phyloP scores from a whole-genome alignment of 2,888 invertebrate genomes.

The Hemicrepidius hirtus region DNA sequence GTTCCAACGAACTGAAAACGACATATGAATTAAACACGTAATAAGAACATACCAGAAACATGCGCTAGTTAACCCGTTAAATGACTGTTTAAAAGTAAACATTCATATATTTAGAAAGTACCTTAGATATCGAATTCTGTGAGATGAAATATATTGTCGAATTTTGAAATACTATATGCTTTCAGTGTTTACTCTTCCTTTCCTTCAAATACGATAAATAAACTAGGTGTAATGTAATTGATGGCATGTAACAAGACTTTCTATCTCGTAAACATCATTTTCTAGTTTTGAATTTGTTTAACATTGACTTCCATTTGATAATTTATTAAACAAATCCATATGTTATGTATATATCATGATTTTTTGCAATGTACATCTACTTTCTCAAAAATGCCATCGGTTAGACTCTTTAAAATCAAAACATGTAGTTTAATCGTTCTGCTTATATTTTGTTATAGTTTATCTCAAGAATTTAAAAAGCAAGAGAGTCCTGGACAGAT shows the following conservation, averaged over 20 bases:
- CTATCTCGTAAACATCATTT: slow-evolving; percentile 10
- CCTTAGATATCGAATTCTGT: not conserved
- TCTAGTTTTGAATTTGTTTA: slow-evolving; percentile 7
- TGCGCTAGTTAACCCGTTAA: not conserved
- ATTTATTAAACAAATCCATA: not conserved
- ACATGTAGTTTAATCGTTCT: too few species aligned
- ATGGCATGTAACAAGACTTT: not conserved
- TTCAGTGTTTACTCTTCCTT: slow-evolving; percentile 23
- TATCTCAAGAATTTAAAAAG: too few species aligned
- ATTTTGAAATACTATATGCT: slow-evolving; percentile 7
- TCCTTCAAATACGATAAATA: slow-evolving; percentile 3
- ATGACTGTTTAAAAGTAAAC: not conserved
- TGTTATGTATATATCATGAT: too few species aligned
- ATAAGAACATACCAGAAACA: slow-evolving; percentile 4
- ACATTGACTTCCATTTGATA: not conserved
- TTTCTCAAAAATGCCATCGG: too few species aligned
- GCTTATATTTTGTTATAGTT: too few species aligned
- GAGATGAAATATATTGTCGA: slow-evolving; percentile 12
- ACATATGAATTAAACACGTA: slow-evolving; percentile 15
- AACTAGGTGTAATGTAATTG: not conserved
- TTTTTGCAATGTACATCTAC: too few species aligned
- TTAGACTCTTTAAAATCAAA: too few species aligned
- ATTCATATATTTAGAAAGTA: slow-evolving; percentile 20
- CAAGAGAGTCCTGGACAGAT: too few species aligned
- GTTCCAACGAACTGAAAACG: slow-evolving; percentile 32